Conservation (phyloP, 2,113 vertebrate species). For the Brachypodius melanocephalos region DNA sequence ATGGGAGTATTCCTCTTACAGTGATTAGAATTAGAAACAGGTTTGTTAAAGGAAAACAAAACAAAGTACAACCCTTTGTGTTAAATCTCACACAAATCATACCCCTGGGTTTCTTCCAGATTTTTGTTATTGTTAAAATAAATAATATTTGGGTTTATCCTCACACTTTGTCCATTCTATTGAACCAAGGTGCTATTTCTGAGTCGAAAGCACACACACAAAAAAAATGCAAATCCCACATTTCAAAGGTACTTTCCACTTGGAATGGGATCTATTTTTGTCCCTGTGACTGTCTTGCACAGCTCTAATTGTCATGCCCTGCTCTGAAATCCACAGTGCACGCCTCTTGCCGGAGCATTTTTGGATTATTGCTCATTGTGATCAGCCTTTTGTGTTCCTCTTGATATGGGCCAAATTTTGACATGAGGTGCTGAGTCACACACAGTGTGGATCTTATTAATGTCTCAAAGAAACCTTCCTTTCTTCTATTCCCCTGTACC, state of each 20-base stretch:
- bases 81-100: neutral
- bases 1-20: neutral
- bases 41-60: conserved; percentile 18
- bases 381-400: conserved; percentile 55
- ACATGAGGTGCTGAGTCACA: conserved; percentile 26
- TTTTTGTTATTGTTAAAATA: conserved; percentile 1
- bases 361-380: conserved; percentile 56
- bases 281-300: conserved; percentile 30
- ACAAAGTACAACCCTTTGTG: neutral
- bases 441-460: neutral
- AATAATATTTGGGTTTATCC: conserved; percentile 11
- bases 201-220: neutral
- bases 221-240: conserved; percentile 39
- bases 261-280: conserved; percentile 50
- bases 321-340: neutral
- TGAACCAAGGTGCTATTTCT: neutral
- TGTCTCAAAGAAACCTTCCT: neutral
- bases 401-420: conserved; percentile 40
- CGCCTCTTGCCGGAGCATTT: conserved; percentile 7
- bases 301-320: conserved; percentile 50
- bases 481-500: neutral
- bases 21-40: neutral
- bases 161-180: neutral
- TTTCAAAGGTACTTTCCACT: conserved; percentile 57
- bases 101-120: neutral